Conservation (phyloP, 2,113 vertebrate species). For the Rousettus leschenaultii region DNA sequence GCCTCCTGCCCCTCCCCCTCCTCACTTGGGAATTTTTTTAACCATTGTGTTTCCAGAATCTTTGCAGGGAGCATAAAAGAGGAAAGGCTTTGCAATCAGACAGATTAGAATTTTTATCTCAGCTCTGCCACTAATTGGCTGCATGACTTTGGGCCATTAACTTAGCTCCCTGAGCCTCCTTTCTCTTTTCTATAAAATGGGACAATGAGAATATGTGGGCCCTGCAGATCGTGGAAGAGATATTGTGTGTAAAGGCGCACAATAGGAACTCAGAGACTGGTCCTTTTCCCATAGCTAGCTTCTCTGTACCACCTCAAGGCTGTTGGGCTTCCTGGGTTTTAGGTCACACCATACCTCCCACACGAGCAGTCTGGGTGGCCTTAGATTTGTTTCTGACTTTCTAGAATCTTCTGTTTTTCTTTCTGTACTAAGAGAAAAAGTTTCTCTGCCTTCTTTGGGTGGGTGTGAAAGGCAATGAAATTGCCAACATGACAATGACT, state of each 20-base stretch:
- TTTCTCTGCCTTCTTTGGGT: not conserved
- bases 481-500: not conserved
- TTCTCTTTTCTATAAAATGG: not conserved
- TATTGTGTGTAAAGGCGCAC: rapidly evolving
- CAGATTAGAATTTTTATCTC: not conserved
- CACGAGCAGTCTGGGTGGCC: not conserved
- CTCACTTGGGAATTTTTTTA: conserved; percentile 8
- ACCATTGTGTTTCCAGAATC: not conserved
- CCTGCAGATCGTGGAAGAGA: not conserved
- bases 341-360: not conserved
- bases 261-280: not conserved
- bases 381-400: not conserved
- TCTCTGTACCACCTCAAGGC: too few species aligned
- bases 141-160: not conserved
- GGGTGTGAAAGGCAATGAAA: not conserved
- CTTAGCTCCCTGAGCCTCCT: not conserved
- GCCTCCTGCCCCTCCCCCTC: not conserved
- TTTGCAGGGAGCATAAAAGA: not conserved
- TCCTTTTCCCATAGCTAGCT: not conserved
- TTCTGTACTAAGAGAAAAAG: not conserved
- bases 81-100: not conserved
- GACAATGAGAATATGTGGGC: not conserved
- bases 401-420: not conserved
- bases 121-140: not conserved
- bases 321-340: not conserved